Base-by-base conservation (phyloP, 2,113 vertebrate species). In the Gymnogyps californianus region DNA sequence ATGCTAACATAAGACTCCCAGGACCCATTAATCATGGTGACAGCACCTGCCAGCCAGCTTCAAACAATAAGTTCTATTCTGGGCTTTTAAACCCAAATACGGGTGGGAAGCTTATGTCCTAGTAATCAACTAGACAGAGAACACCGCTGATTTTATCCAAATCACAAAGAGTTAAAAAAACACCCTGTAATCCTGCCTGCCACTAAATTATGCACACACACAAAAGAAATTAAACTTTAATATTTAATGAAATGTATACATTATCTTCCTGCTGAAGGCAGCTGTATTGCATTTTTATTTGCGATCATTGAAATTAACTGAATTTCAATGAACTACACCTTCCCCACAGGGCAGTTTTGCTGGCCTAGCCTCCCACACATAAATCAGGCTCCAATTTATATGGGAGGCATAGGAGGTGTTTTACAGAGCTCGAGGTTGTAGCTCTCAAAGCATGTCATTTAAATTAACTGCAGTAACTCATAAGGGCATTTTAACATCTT, bases 171-270 rank as follows among this genome's bases (percentile, higher is more conserved):
- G 90, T 94, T 95, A 93, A 96, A 93, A 76, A 66, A 85, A 46
- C 54, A 64, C 31, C n/a, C 32, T 82, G 57, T 42, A 91, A 96
- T 80, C 81, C 54, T n/a, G 61, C 66, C 94, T 87, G 49, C 55
- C 67, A 42, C 91, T 93, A 92, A 83, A 76, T 69, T 96, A 96
- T 88, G 96, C 97, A 96, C 65, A 89, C 83, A 92, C 87, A 95
- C 70, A 97, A 95, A 83, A 97, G 96, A 98, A 98, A 98, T 98
- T 97, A 98, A 98, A 98, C 95, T 98, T 99, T 98, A 99, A 99
- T 99, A 99, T 99, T 99, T 99, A 99, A 99, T 98, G 98, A 97
- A 98, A 98, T 98, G 87, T 97, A 98, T 98, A 98, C 97, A 98
- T 98, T 98, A 98, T 96, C 86, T 95, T 97, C 97, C 91, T 98